A percentile compares a stretch with the other conserved stretches of the same genome.
phyloP scores from a whole-genome alignment of 2,888 invertebrate genomes.

The Ernsta delagoae region DNA sequence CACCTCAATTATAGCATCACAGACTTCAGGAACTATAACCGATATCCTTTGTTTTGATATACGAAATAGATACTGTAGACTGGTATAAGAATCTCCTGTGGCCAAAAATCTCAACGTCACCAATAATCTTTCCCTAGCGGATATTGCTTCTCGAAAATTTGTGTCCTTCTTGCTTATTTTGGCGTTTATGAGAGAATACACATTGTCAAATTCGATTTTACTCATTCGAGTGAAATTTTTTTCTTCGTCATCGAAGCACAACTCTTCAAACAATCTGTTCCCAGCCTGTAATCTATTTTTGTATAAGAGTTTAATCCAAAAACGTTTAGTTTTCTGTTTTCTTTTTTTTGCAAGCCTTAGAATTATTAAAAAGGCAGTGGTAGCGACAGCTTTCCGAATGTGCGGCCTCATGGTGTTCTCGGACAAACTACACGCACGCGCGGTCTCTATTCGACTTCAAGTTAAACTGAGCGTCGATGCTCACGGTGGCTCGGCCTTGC shows the following conservation, averaged over 20 bases:
- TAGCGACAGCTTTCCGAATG: conserved; percentile 46
- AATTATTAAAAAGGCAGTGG: conserved; percentile 22
- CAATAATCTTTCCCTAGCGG: not conserved
- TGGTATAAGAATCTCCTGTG: conserved; percentile 44
- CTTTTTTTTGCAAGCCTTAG: conserved; percentile 18
- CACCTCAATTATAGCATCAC: not conserved
- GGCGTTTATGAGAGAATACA: conserved; percentile 38
- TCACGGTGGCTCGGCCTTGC: conserved; percentile 5
- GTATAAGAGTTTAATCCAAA: conserved; percentile 43
- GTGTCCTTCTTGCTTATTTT: conserved; percentile 37
- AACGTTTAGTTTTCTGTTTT: conserved; percentile 38
- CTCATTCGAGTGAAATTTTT: conserved; percentile 37
- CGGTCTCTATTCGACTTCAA: conserved; percentile 26
- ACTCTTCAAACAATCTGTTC: conserved; percentile 35
- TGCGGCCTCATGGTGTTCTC: conserved; percentile 4
- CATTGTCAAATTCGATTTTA: conserved; percentile 41
- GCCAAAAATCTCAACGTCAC: conserved; percentile 44
- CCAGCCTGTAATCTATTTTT: conserved; percentile 42
- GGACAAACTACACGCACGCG: conserved; percentile 18
- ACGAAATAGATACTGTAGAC: conserved; percentile 41
- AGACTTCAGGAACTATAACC: not conserved
- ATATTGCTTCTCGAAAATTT: conserved; percentile 19
- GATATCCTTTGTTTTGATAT: conserved; percentile 29
- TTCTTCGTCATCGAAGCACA: not conserved
- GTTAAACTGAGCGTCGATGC: conserved; percentile 22